Conservation (phyloP, 2,113 vertebrate genomes). For the Haliaeetus leucogaster region DNA sequence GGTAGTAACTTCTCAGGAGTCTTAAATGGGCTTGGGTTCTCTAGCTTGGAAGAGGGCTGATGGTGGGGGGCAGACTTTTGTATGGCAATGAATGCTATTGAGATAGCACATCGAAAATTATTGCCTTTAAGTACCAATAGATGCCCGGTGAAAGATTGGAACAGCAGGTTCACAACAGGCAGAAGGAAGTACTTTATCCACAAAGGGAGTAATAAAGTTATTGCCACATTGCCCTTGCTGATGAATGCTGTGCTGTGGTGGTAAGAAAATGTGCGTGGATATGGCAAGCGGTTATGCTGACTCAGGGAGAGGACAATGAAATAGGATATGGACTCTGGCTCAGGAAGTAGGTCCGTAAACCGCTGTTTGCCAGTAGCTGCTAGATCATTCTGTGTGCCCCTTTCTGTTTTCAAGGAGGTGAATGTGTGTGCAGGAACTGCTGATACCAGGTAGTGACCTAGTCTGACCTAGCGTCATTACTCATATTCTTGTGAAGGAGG, state of each 20-base stretch:
- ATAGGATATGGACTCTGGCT: background rate
- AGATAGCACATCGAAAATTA: rapidly evolving
- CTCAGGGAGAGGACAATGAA: background rate
- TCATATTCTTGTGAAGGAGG: background rate
- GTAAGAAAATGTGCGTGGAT: background rate
- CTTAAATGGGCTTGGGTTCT: background rate
- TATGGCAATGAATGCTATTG: background rate
- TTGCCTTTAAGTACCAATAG: background rate
- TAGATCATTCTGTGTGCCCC: background rate
- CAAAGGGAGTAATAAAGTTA: background rate
- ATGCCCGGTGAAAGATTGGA: background rate
- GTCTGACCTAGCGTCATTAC: background rate
- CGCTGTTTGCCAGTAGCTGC: background rate
- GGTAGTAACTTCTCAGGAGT: background rate
- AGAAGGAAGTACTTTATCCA: background rate
- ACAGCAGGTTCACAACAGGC: background rate
- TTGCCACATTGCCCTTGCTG: background rate
- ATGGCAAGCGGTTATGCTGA: background rate
- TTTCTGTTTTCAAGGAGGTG: rapidly evolving
- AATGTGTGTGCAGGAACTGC: background rate
- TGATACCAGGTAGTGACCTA: background rate
- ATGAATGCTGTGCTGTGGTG: background rate
- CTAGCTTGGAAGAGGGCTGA: background rate
- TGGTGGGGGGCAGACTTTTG: background rate
- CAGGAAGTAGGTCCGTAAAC: background rate